phyloP scores from a whole-genome alignment of 2,113 vertebrate species.

The Nymphicus hollandicus region DNA sequence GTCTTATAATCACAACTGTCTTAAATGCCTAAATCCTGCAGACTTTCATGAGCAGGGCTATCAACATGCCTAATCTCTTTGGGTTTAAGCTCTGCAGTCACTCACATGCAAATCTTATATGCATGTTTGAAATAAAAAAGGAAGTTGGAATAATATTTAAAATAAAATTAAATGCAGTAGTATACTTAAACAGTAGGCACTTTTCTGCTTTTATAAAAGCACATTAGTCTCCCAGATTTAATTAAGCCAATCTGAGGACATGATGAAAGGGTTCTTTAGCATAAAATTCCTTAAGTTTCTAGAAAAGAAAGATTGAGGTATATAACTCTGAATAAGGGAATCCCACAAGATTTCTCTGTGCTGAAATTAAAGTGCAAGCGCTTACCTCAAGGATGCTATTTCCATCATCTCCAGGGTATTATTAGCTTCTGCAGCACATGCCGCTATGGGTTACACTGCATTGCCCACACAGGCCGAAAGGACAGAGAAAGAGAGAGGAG shows the following conservation, averaged over 20 bases:
- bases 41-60: neutral
- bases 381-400: constrained; percentile 50
- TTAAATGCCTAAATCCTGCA: neutral
- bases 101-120: neutral
- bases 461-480: constrained; percentile 38
- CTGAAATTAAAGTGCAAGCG: constrained; percentile 50
- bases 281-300: constrained; percentile 60
- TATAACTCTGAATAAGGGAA: constrained; percentile 46
- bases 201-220: constrained; percentile 17
- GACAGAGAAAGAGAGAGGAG: constrained; percentile 5
- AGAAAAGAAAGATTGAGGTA: constrained; percentile 43
- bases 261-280: constrained; percentile 49
- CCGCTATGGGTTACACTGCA: neutral
- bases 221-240: constrained; percentile 23
- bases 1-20: neutral
- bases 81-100: neutral
- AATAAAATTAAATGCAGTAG: constrained; percentile 13
- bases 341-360: constrained; percentile 50
- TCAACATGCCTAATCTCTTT: neutral
- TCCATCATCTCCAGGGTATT: constrained; percentile 42
- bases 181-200: neutral
- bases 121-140: neutral
- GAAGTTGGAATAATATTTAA: neutral
- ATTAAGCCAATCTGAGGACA: constrained; percentile 36
- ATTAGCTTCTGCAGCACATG: constrained; percentile 38